phyloP scores from a whole-genome alignment of 2,888 invertebrate genomes.

The Clistopyga incitator region DNA sequence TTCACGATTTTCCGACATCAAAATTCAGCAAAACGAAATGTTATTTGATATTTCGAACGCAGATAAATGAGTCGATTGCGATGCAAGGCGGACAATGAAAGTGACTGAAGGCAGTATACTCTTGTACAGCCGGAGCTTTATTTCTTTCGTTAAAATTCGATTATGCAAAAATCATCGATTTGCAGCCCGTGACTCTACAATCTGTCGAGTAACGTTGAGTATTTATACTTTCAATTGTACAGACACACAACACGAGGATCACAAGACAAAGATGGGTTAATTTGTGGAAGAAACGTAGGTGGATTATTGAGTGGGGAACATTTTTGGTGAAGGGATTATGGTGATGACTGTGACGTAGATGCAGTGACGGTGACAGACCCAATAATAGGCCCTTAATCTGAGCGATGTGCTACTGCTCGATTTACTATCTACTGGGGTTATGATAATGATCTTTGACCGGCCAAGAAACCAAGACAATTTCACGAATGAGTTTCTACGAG shows the following conservation, averaged over 20 bases:
- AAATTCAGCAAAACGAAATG: neutral
- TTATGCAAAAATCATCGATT: constrained; percentile 31
- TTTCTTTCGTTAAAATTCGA: constrained; percentile 27
- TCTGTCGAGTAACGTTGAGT: constrained; percentile 81
- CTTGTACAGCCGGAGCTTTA: constrained; percentile 70
- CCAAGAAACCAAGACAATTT: constrained; percentile 5
- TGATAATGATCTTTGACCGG: constrained; percentile 53
- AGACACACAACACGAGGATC: constrained; percentile 82
- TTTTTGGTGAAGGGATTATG: constrained; percentile 34
- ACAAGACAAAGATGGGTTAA: constrained; percentile 78
- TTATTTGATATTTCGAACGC: constrained; percentile 13
- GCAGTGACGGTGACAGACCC: constrained; percentile 38
- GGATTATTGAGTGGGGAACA: constrained; percentile 35
- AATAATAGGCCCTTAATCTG: constrained; percentile 2
- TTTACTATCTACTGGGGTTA: constrained; percentile 15
- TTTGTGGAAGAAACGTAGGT: constrained; percentile 70
- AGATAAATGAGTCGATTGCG: constrained; percentile 55
- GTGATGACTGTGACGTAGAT: constrained; percentile 61
- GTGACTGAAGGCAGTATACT: constrained; percentile 69
- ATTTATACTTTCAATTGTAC: constrained; percentile 84
- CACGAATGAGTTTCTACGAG: constrained; percentile 51
- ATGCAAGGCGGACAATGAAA: constrained; percentile 67
- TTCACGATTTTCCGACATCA: constrained; percentile 1
- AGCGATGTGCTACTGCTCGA: neutral
- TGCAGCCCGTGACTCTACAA: constrained; percentile 71